These are phyloP conservation scores for Meteorus colon DNA, from an alignment of 2,888 invertebrate species.

Conservation along the genomic window DNA sequence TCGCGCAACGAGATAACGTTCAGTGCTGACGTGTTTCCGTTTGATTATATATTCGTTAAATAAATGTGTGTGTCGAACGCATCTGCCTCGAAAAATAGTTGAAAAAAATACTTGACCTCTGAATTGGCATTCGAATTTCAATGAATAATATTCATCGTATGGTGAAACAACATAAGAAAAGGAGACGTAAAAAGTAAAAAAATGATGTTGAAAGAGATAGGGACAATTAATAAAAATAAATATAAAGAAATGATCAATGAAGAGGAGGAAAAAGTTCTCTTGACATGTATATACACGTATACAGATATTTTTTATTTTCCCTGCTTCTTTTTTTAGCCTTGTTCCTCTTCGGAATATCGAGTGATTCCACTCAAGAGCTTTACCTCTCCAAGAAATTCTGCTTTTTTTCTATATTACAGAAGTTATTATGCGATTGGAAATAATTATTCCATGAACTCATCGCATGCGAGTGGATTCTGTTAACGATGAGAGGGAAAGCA, in stretches of 20 bases:
- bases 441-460: constrained; percentile 51
- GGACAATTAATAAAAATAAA: too few relatives aligned
- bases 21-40: constrained; percentile 31
- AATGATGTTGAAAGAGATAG: too few relatives aligned
- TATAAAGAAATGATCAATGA: background rate
- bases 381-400: background rate
- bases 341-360: constrained; percentile 21
- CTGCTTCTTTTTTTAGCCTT: constrained; percentile 8
- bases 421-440: constrained; percentile 51
- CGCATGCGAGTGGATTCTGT: constrained; percentile 36
- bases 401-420: constrained; percentile 14
- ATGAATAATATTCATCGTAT: too few relatives aligned
- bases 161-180: too few relatives aligned
- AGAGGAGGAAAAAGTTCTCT: background rate
- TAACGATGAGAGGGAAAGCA: constrained; percentile 22
- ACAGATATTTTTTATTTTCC: background rate
- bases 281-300: background rate
- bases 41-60: constrained; percentile 27
- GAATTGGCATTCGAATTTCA: too few relatives aligned
- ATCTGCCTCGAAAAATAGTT: background rate
- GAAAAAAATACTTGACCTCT: too few relatives aligned
- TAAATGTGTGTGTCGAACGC: constrained; percentile 26
- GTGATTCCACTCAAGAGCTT: constrained; percentile 19
- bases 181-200: too few relatives aligned
- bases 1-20: constrained; percentile 26